Percentiles rank a stretch among this genome's conserved stretches.
Conservation (phyloP, 2,797 vertebrate genomes). For the Gymnoscopelus braueri region DNA sequence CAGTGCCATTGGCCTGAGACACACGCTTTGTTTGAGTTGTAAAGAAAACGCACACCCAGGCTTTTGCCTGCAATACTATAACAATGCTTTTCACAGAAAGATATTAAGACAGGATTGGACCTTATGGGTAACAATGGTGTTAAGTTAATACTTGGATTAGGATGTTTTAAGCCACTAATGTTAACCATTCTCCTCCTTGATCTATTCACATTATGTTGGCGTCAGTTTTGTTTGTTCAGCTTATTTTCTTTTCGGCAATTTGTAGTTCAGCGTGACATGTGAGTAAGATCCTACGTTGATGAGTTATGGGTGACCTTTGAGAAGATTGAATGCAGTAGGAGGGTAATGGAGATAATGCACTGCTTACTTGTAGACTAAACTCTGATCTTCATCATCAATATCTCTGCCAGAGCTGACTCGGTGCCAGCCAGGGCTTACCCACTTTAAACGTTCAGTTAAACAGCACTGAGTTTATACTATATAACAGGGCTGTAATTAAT, state of each 20-base stretch:
- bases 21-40: constrained; percentile 35
- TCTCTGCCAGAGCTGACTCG: background rate
- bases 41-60: constrained; percentile 47
- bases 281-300: too few species aligned
- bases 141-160: too few species aligned
- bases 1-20: constrained; percentile 8
- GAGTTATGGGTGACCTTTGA: background rate
- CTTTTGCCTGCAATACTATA: constrained; percentile 15
- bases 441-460: background rate
- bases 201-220: too few species aligned
- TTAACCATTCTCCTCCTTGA: too few species aligned
- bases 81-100: constrained; percentile 10
- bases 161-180: too few species aligned
- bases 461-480: background rate
- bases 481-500: background rate
- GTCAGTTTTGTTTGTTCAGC: background rate
- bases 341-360: constrained; percentile 2
- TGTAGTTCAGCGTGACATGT: too few species aligned
- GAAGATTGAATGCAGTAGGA: background rate
- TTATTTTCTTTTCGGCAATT: background rate
- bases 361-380: too few species aligned
- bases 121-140: too few species aligned
- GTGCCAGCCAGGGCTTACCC: background rate
- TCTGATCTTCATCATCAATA: background rate
- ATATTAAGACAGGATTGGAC: too few species aligned